Conservation (phyloP, 2,113 vertebrate genomes). For the Mustela lutreola region DNA sequence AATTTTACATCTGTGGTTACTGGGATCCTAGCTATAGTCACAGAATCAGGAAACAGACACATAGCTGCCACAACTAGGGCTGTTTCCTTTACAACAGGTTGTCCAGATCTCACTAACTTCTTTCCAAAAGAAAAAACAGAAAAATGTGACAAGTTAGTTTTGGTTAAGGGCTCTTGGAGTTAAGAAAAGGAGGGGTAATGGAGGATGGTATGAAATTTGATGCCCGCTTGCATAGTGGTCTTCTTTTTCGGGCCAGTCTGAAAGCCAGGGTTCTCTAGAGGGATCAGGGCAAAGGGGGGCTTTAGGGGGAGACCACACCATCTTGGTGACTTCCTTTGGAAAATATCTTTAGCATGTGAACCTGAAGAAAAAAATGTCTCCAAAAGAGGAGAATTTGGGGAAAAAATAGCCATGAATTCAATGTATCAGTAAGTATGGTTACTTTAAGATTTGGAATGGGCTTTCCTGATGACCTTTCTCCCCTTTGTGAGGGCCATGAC, state of each 20-base stretch:
- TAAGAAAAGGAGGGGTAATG: not conserved
- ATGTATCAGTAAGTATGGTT: not conserved
- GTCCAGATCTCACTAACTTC: not conserved
- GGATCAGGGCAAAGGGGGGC: not conserved
- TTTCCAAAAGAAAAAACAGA: not conserved
- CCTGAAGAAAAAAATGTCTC: not conserved
- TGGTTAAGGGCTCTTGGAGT: not conserved
- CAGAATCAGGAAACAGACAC: not conserved
- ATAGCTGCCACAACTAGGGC: rapidly evolving
- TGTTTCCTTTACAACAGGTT: not conserved
- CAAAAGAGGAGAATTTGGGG: not conserved
- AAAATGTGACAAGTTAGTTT: not conserved
- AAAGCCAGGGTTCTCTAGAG: not conserved
- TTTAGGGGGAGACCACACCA: too few relatives aligned
- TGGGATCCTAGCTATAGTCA: not conserved
- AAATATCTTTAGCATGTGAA: not conserved
- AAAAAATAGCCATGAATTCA: not conserved
- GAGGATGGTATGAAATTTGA: not conserved
- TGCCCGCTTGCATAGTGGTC: not conserved
- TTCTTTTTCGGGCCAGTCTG: not conserved
- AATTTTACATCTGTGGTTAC: not conserved
- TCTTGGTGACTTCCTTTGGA: not conserved
- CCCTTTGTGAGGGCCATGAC: not conserved
- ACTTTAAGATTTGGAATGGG: slow-evolving; percentile 9
- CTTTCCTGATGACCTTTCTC: not conserved